Conservation (phyloP, 2,113 vertebrate genomes). For the Toxostoma redivivum region DNA sequence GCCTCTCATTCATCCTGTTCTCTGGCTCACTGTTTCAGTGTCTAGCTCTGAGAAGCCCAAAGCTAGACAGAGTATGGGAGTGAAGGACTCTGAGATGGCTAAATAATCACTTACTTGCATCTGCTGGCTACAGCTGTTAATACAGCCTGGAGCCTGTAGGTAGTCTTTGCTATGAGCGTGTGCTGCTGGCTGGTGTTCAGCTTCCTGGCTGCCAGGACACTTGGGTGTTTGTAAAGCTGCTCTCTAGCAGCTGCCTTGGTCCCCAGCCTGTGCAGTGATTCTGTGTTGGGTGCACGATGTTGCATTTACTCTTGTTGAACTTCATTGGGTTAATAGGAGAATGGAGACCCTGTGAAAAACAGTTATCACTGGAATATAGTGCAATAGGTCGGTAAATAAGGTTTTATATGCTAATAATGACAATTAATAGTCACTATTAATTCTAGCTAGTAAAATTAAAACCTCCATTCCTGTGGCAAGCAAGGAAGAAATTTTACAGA, state of each 20-base stretch:
- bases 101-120: not conserved
- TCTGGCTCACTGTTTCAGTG: not conserved
- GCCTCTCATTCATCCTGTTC: not conserved
- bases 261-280: not conserved
- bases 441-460: not conserved
- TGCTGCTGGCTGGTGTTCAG: not conserved
- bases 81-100: not conserved
- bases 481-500: not conserved
- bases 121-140: not conserved
- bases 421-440: not conserved
- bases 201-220: not conserved
- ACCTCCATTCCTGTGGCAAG: not conserved
- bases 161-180: rapidly evolving
- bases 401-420: not conserved
- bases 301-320: not conserved
- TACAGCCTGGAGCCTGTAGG: not conserved
- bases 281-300: too few relatives aligned
- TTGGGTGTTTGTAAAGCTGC: not conserved
- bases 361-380: not conserved
- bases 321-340: not conserved
- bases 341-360: not conserved
- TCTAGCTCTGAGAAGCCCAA: not conserved
- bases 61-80: not conserved
- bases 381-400: not conserved
- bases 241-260: not conserved